Evolutionary conservation across 2,797 vertebrate genomes (phyloP), one percentile per base, ranked within the genome.

Genomic region (Xenopus petersii): DNA sequence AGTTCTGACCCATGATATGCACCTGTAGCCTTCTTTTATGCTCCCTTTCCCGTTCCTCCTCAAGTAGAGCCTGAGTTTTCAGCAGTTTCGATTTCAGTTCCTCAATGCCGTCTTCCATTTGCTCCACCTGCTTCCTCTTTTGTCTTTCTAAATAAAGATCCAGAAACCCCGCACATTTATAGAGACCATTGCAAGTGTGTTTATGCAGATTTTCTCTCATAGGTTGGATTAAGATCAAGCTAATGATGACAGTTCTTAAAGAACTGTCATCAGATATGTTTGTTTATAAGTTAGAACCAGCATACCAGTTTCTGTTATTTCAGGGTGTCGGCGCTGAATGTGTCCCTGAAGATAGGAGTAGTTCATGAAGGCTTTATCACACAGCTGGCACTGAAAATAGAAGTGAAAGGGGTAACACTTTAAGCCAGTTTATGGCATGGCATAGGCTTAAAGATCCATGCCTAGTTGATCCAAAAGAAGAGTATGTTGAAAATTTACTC

Each of bases 301-400:
- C 49, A 82, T 81, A 93, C 92, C 91, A 1, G 65, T 56, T 54
- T 86, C 76, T 0, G 80, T 83, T 24, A 74, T 1, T 54, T 90
- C 87, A 0, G 71, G 5, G 0, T 93, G 92, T 49, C 83, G 79
- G 17, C 82, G 85, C 60, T 88, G 84, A 47, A 90, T 9, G 2
- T 93, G 92, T 55, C 79, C 82, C 82, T 84, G 88, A 70, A 93
- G 83, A 67, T 86, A 91, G 73, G 88, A 87, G 70, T 84, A 80
- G 13, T 88, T 92, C 82, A 89, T 70, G 79, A 93, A 94, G 3
- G 84, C 82, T 84, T 93, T 93, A 61, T 92, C 86, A 77, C 92
- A 93, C 36, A 89, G 78, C 54, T 89, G 90, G 81, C 92, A 93
- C 91, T 94, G 74, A 2, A 42, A 42, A 42, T 5, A 42, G 36